Evolutionary conservation across 2,888 invertebrate species (phyloP).

Genomic region (Eucera pruinosa): DNA sequence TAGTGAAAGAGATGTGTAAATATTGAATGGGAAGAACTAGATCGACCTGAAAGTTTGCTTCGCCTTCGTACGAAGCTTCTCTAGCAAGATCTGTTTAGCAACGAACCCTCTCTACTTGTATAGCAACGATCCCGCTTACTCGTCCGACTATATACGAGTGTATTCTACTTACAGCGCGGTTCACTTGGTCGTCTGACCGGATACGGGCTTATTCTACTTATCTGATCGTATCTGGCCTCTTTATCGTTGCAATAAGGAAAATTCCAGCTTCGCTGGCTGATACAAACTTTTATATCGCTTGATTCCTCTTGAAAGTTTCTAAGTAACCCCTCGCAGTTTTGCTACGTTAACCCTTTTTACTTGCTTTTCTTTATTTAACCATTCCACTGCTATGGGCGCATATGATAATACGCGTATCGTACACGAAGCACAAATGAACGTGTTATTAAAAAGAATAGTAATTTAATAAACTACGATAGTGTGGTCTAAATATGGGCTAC

Average conservation of each 20-base stretch:
- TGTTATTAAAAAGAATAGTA: no score
- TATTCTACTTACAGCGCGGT: constrained; percentile 3
- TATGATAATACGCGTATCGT: no score
- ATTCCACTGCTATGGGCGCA: no score
- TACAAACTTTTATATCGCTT: background rate
- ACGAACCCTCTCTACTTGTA: background rate
- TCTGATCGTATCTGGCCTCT: background rate
- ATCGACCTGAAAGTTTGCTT: constrained; percentile 1
- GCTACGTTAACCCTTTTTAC: background rate
- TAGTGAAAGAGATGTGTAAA: background rate
- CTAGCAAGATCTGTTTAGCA: background rate
- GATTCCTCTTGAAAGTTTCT: background rate
- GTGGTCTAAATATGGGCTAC: no score
- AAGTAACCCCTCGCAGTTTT: background rate
- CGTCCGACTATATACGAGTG: background rate
- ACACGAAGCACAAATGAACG: no score
- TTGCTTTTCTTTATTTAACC: no score
- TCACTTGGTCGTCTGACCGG: background rate
- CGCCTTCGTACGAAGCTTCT: no score
- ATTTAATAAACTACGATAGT: no score
- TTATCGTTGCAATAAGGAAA: background rate
- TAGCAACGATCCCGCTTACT: background rate
- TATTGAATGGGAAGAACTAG: constrained; percentile 17
- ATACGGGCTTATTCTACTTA: constrained; percentile 13
- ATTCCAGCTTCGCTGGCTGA: background rate